Evolutionary conservation across 2,888 invertebrate species (phyloP).

Genomic region (Globia sparganii): DNA sequence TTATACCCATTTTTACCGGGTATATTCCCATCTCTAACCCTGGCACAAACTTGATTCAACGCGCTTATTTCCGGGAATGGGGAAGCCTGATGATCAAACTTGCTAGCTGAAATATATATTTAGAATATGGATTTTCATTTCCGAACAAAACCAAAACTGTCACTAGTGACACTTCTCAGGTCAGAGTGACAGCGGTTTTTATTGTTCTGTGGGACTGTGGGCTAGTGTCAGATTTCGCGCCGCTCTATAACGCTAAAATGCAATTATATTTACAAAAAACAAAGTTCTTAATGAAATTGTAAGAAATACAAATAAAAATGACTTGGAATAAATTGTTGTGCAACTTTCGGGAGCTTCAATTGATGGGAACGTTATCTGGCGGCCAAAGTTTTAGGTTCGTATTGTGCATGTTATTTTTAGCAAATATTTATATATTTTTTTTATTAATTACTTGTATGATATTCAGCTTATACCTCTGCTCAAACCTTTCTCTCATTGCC

Average conservation of each 20-base stretch:
- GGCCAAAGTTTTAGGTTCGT: constrained; percentile 96
- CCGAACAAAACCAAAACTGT: constrained; percentile 11
- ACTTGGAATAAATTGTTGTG: constrained; percentile 90
- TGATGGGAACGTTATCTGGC: constrained; percentile 93
- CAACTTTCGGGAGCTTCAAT: constrained; percentile 90
- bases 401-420: constrained; percentile 13
- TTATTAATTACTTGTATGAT: not conserved
- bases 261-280: not conserved
- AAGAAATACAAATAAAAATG: constrained; percentile 68
- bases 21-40: too few species aligned
- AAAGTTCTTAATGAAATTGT: constrained; percentile 4
- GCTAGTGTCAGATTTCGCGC: constrained; percentile 24
- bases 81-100: not conserved
- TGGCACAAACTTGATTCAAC: not conserved
- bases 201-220: too few species aligned
- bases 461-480: not conserved
- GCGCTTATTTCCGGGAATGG: not conserved
- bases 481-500: too few species aligned
- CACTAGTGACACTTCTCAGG: not conserved
- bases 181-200: not conserved
- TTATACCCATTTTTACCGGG: too few species aligned
- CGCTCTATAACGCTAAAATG: not conserved
- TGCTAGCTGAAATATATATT: not conserved
- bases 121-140: not conserved
- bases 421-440: not conserved